Evolutionary conservation across 2,113 vertebrate species (phyloP), one percentile per base, ranked within the genome.

Genomic region (Oreochromis niloticus): DNA sequence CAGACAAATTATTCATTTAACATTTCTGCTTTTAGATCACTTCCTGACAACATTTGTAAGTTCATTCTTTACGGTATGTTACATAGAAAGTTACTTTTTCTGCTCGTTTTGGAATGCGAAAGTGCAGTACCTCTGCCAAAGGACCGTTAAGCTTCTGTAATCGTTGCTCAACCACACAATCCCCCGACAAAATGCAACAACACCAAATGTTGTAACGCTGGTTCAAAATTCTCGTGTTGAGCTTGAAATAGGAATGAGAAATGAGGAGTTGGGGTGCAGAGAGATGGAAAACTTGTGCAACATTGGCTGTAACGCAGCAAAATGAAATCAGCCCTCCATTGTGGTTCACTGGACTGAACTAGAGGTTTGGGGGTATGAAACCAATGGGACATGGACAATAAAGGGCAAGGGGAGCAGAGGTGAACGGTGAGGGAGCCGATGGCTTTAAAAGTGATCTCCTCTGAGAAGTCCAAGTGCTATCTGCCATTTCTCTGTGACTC

Each of bases 211-310:
- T 75, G 81, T 24, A 91, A 90, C 12, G 3, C 73, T 27, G 1
- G 6, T 61, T 87, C 7, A n/a, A 41, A 81, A 81, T 52, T 80
- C 75, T 86, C 34, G 10, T 32, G 63, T 82, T 81, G 82, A 80
- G 56, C 56, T 50, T 87, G 68, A 39, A 87, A 82, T 16, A 86
- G 73, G 41, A 55, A 56, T 22, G 17, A 91, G 9, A 68, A 59
- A 17, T 7, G 39, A 39, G 39, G 54, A 80, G 48, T 39, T 34
- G 13, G 6, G n/a, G 19, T 32, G 39, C 46, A 83, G n/a, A 14
- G 57, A 79, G 59, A 63, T 9, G 11, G 80, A 85, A 43, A 56
- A 27, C 50, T 87, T 89, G 86, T 75, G 82, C 85, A 93, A 89
- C 11, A 54, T 3, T 57, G 63, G 63, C 16, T 24, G 43, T 56